phyloP scores from a whole-genome alignment of 2,113 vertebrate genomes.

The Spea bombifrons region DNA sequence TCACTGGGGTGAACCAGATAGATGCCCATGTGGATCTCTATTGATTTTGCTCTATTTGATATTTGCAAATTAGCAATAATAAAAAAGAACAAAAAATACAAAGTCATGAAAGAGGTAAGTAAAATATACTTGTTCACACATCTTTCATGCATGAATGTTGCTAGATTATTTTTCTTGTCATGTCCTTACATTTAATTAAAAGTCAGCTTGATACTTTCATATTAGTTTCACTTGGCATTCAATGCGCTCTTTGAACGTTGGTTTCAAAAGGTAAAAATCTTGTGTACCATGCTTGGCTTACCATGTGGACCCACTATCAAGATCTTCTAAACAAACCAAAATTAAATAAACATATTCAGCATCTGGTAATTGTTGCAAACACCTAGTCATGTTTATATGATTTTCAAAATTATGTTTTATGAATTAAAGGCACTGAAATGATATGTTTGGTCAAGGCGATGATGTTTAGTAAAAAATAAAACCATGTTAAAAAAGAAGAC shows the following conservation, averaged over 20 bases:
- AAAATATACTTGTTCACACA: too few relatives aligned
- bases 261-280: constrained; percentile 29
- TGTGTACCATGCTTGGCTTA: constrained; percentile 6
- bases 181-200: constrained; percentile 39
- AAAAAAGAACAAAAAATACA: too few relatives aligned
- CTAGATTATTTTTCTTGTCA: background rate
- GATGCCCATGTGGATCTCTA: too few relatives aligned
- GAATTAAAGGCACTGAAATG: background rate
- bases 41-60: too few relatives aligned
- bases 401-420: constrained; percentile 9
- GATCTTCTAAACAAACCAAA: constrained; percentile 26
- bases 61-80: too few relatives aligned
- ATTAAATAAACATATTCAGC: constrained; percentile 10
- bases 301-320: constrained; percentile 13
- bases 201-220: constrained; percentile 40
- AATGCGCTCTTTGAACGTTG: constrained; percentile 23
- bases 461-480: constrained; percentile 39
- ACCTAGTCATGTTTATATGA: background rate
- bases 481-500: constrained; percentile 29
- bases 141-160: too few relatives aligned
- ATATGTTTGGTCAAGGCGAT: constrained; percentile 16
- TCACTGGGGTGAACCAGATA: too few relatives aligned
- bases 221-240: constrained; percentile 32
- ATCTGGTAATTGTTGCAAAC: background rate
- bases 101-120: too few relatives aligned